These are phyloP conservation scores for Alosa alosa DNA, from an alignment of 2,113 vertebrate species.

Conservation along the genomic window DNA sequence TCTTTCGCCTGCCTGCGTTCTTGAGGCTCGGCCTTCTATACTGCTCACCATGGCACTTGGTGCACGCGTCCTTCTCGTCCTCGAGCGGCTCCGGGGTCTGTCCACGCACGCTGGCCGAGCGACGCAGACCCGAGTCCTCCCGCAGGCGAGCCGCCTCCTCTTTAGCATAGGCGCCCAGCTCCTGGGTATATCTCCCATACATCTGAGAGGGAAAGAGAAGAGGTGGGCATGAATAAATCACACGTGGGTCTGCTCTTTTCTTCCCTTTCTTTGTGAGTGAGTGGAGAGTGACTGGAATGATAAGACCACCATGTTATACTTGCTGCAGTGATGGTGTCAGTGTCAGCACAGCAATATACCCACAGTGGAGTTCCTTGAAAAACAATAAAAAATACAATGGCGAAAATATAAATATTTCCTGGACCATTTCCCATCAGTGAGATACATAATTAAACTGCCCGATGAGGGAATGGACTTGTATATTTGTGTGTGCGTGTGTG, in stretches of 20 bases:
- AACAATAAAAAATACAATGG: not conserved
- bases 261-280: not conserved
- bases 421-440: too few relatives aligned
- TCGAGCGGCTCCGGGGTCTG: constrained; percentile 80
- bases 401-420: too few relatives aligned
- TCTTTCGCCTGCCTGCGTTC: not conserved
- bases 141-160: constrained; percentile 92
- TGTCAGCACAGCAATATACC: not conserved
- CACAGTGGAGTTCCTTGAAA: not conserved
- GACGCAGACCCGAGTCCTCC: constrained; percentile 74
- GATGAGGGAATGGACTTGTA: too few relatives aligned
- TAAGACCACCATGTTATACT: not conserved
- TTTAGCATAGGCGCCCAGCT: constrained; percentile 91
- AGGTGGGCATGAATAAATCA: not conserved
- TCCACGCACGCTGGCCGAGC: constrained; percentile 65
- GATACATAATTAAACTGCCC: too few relatives aligned
- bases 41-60: constrained; percentile 81
- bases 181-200: constrained; percentile 97
- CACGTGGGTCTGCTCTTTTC: not conserved
- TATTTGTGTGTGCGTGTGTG: too few relatives aligned
- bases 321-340: not conserved
- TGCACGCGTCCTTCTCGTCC: constrained; percentile 84
- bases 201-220: constrained; percentile 71
- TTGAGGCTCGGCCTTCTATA: not conserved
- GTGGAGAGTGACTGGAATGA: not conserved